A percentile compares a stretch with the other conserved stretches of the same genome.
phyloP scores from a whole-genome alignment of 2,888 invertebrate species.

The Heliconius cydno region DNA sequence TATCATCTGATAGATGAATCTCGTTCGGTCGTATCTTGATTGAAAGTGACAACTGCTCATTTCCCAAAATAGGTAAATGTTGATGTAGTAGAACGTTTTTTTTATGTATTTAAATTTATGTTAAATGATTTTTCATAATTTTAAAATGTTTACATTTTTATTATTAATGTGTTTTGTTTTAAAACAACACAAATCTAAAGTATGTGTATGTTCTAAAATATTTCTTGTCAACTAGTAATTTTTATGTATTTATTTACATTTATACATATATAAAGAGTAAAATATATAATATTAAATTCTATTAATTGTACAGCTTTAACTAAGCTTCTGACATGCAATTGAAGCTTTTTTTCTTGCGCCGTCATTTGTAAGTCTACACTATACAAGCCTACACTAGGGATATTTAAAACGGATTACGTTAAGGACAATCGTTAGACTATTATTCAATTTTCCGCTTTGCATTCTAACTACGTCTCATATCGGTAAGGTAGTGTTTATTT shows the following conservation, averaged over 20 bases:
- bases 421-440: slow-evolving; percentile 47
- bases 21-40: slow-evolving; percentile 45
- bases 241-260: no score
- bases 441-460: slow-evolving; percentile 60
- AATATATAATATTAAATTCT: background rate
- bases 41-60: slow-evolving; percentile 49
- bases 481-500: slow-evolving; percentile 63
- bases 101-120: no score
- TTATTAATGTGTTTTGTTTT: background rate
- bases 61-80: slow-evolving; percentile 41
- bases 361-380: slow-evolving; percentile 20
- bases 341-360: slow-evolving; percentile 14
- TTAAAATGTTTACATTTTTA: background rate
- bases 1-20: slow-evolving; percentile 43
- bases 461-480: slow-evolving; percentile 63
- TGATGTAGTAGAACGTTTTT: background rate
- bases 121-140: background rate
- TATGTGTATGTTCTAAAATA: no score
- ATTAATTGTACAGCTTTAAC: background rate
- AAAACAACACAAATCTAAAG: background rate
- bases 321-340: slow-evolving; percentile 8
- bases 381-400: slow-evolving; percentile 16
- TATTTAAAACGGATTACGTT: slow-evolving; percentile 29
- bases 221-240: no score
- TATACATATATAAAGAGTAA: no score